phyloP scores from a whole-genome alignment of 2,797 vertebrate species.

The Phylloscopus collybita region DNA sequence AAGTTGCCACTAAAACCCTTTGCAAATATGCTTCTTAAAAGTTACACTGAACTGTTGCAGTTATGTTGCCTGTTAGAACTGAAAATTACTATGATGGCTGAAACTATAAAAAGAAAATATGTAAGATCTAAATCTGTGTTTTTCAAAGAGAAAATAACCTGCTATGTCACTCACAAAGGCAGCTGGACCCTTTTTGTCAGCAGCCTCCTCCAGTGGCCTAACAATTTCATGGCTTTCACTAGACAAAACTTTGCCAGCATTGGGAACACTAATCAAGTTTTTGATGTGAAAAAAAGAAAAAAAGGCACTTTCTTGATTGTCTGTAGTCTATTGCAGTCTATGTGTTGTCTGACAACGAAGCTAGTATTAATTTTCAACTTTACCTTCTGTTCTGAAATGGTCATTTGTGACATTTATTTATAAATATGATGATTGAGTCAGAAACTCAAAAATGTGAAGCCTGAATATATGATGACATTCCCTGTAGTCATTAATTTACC shows the following conservation, averaged over 20 bases:
- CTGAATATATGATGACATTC: not conserved
- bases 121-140: not conserved
- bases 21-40: not conserved
- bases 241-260: not conserved
- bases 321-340: not conserved
- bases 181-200: not conserved
- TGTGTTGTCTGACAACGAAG: not conserved
- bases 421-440: not conserved
- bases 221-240: not conserved
- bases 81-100: not conserved
- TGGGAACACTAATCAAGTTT: not conserved
- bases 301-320: not conserved
- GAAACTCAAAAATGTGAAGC: not conserved
- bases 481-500: not conserved
- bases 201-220: not conserved
- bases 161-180: not conserved
- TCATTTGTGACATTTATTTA: not conserved
- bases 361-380: not conserved
- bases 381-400: not conserved
- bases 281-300: not conserved
- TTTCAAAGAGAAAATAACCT: slow-evolving; percentile 22
- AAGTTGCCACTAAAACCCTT: slow-evolving; percentile 7
- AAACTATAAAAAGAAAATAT: not conserved
- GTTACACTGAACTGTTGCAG: not conserved
- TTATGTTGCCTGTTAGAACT: not conserved